Percentiles rank a stretch among this genome's conserved stretches.
Evolutionary conservation across 1,140 invertebrate genomes (phyloP).

Genomic region (Halictus rubicundus): DNA sequence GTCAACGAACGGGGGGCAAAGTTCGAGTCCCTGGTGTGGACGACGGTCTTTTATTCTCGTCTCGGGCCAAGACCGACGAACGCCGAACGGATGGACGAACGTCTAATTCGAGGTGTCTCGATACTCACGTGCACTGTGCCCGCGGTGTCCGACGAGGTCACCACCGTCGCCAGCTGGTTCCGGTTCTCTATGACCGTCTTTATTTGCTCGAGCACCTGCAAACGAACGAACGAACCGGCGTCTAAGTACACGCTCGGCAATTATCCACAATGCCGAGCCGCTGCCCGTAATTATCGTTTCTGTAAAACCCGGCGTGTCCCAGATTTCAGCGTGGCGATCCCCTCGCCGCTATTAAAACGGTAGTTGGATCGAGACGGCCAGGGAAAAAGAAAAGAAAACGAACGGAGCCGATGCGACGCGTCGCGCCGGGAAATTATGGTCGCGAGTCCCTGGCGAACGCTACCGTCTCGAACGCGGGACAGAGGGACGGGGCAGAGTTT

Average conservation of each 20-base stretch:
- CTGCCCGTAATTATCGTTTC: conserved; percentile 34
- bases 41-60: not conserved
- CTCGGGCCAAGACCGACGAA: too few species aligned
- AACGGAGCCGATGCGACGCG: too few species aligned
- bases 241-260: conserved; percentile 8
- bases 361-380: not conserved
- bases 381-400: too few species aligned
- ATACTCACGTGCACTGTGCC: conserved; percentile 70
- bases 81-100: too few species aligned
- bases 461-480: conserved; percentile 2
- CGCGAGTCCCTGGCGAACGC: not conserved
- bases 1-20: conserved; percentile 1
- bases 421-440: not conserved
- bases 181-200: conserved; percentile 79
- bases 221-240: conserved; percentile 60
- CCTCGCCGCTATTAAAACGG: conserved; percentile 17
- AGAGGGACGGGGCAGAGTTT: too few species aligned
- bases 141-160: conserved; percentile 63
- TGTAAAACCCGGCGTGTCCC: conserved; percentile 21
- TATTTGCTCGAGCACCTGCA: conserved; percentile 78
- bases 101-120: conserved; percentile 11
- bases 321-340: conserved; percentile 2
- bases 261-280: conserved; percentile 22
- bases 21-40: not conserved
- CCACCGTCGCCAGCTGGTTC: conserved; percentile 73